phyloP scores from a whole-genome alignment of 2,797 vertebrate species.

The Lindbergichthys nudifrons region DNA sequence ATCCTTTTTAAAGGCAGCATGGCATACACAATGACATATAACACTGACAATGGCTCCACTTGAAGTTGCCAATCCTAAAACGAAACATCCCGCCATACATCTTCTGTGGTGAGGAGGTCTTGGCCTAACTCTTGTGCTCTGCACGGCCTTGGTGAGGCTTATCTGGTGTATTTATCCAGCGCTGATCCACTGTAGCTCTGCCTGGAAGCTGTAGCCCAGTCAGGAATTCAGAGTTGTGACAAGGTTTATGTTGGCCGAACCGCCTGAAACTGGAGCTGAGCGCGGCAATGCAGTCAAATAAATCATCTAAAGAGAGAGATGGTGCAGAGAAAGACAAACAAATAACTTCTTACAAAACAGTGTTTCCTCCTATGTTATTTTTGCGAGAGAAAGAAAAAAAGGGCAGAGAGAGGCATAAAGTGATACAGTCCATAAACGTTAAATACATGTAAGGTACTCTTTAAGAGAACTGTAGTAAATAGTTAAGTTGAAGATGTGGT shows the following conservation, averaged over 20 bases:
- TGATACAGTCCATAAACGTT: constrained; percentile 48
- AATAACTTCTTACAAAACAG: constrained; percentile 78
- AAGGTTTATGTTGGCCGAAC: constrained; percentile 83
- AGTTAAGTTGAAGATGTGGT: constrained; percentile 74
- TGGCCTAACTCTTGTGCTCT: constrained; percentile 48
- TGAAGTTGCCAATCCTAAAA: constrained; percentile 18
- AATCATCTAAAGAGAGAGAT: constrained; percentile 78
- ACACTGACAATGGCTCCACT: constrained; percentile 9
- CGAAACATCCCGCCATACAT: constrained; percentile 20
- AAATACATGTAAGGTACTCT: constrained; percentile 76
- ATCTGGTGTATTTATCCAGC: constrained; percentile 78
- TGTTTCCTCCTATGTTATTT: constrained; percentile 56
- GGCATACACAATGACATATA: neutral
- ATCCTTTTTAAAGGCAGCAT: neutral
- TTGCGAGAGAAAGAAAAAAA: constrained; percentile 25
- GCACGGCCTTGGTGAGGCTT: constrained; percentile 63
- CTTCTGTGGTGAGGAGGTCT: constrained; percentile 31
- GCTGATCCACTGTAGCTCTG: constrained; percentile 72
- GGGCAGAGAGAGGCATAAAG: constrained; percentile 17
- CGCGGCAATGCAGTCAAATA: constrained; percentile 73
- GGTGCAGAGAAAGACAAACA: constrained; percentile 79
- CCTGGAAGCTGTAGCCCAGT: constrained; percentile 78
- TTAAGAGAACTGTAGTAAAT: constrained; percentile 76
- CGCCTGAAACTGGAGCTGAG: constrained; percentile 79
- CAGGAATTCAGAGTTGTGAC: constrained; percentile 82